A percentile compares a stretch with the other conserved stretches of the same genome.
These are phyloP conservation scores for Poecilia wingei DNA, from an alignment of 2,797 vertebrate genomes.

Conservation along the genomic window DNA sequence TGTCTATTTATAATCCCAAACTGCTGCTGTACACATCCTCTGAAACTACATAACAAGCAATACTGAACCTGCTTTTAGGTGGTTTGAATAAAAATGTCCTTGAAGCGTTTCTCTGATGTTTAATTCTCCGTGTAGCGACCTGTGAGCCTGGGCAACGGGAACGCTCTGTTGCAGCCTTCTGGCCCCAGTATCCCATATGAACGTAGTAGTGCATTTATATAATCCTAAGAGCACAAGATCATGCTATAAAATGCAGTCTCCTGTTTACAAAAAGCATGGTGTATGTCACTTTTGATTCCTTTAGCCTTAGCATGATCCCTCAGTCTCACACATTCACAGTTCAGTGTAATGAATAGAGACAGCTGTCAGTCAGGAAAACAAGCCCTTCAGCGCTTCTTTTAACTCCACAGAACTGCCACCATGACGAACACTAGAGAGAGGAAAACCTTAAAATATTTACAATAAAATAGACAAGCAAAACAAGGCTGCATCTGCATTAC, in stretches of 20 bases:
- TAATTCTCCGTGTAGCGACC: constrained; percentile 35
- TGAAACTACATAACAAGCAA: neutral
- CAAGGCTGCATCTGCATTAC: neutral
- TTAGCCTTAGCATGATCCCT: constrained; percentile 10
- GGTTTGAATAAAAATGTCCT: constrained; percentile 21
- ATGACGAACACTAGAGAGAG: neutral
- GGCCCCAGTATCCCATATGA: constrained; percentile 40
- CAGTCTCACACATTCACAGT: constrained; percentile 17
- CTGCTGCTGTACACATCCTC: neutral
- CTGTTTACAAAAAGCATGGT: constrained; percentile 26
- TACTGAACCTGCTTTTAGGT: constrained; percentile 18
- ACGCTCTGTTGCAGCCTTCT: constrained; percentile 19
- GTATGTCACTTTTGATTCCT: constrained; percentile 17
- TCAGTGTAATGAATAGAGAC: constrained; percentile 12
- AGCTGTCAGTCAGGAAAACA: constrained; percentile 23
- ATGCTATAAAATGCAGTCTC: constrained; percentile 28
- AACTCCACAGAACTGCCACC: neutral
- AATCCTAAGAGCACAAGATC: constrained; percentile 25
- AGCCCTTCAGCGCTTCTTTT: constrained; percentile 7
- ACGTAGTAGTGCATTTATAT: constrained; percentile 23
- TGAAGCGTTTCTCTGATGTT: constrained; percentile 26
- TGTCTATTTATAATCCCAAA: neutral
- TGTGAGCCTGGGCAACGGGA: constrained; percentile 36
- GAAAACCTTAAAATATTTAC: neutral
- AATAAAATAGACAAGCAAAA: neutral